phyloP scores from a whole-genome alignment of 1,140 invertebrate species.

The Sarcophaga bullata region DNA sequence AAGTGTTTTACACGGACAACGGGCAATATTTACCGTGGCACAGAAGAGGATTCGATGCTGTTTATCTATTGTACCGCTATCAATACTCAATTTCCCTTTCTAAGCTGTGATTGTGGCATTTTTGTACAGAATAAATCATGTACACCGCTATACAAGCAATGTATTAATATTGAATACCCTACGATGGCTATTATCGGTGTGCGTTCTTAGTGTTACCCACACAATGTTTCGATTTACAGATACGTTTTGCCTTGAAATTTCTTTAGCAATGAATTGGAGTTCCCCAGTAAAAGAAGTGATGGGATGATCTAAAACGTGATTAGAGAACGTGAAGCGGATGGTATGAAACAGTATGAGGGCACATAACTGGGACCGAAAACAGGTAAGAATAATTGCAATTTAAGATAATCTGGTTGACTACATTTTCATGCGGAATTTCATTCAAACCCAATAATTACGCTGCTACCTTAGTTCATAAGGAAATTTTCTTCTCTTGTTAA shows the following conservation, averaged over 20 bases:
- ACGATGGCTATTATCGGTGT: conserved; percentile 85
- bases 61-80: conserved; percentile 88
- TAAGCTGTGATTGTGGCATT: conserved; percentile 77
- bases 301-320: no score
- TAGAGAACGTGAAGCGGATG: conserved; percentile 67
- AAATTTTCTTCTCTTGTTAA: neutral
- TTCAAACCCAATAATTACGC: neutral
- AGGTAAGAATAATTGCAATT: conserved; percentile 65
- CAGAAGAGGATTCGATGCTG: conserved; percentile 72
- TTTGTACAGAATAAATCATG: conserved; percentile 80
- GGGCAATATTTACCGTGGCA: conserved; percentile 72
- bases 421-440: no score
- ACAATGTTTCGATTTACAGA: conserved; percentile 86
- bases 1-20: conserved; percentile 67
- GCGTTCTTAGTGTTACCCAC: conserved; percentile 77
- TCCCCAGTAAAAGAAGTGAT: conserved; percentile 76
- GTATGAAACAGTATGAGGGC: conserved; percentile 74
- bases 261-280: conserved; percentile 72
- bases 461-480: neutral
- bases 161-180: conserved; percentile 82
- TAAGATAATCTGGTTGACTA: neutral
- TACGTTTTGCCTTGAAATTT: conserved; percentile 77
- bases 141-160: conserved; percentile 89
- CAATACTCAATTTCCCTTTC: conserved; percentile 84
- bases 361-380: conserved; percentile 80